These are phyloP conservation scores for Pachypsylla venusta DNA, from an alignment of 1,140 invertebrate genomes.

Conservation along the genomic window DNA sequence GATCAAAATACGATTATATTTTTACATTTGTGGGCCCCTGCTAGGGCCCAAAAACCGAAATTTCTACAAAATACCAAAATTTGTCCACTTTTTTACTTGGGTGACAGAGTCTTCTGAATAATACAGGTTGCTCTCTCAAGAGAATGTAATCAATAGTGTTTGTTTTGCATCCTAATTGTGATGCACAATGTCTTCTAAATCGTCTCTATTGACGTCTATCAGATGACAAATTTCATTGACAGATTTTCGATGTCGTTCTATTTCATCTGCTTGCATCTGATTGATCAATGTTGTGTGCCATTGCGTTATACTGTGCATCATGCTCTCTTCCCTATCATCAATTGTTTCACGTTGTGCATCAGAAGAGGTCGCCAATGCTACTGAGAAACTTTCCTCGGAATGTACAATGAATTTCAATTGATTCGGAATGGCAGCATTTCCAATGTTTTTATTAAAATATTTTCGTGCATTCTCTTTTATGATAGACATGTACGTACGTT, in stretches of 20 bases:
- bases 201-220: neutral
- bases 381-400: neutral
- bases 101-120: too few species aligned
- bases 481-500: neutral
- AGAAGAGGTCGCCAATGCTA: neutral
- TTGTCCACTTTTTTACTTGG: too few species aligned
- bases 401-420: neutral
- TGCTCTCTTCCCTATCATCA: neutral
- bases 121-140: too few species aligned
- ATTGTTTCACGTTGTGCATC: neutral
- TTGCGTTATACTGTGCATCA: neutral
- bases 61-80: too few species aligned
- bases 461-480: neutral
- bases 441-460: neutral
- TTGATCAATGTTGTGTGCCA: neutral
- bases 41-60: too few species aligned
- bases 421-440: neutral
- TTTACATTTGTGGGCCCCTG: too few species aligned
- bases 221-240: conserved; percentile 6
- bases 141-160: too few species aligned
- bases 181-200: neutral
- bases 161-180: too few species aligned
- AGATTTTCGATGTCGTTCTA: neutral
- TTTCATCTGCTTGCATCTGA: neutral
- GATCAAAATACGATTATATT: too few species aligned